phyloP scores from a whole-genome alignment of 2,888 invertebrate genomes.

The Spodoptera exigua region DNA sequence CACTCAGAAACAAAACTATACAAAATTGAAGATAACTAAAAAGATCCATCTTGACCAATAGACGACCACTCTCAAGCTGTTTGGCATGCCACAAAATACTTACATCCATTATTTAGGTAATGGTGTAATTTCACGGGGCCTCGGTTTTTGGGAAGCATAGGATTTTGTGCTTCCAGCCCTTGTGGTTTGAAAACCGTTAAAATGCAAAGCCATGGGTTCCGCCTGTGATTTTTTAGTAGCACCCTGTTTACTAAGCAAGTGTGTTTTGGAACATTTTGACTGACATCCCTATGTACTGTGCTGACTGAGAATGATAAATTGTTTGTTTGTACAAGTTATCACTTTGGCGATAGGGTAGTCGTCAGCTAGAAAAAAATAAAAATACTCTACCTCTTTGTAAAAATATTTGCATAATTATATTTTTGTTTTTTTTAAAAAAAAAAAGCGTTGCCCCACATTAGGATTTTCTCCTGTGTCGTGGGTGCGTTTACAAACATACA shows the following conservation, averaged over 20 bases:
- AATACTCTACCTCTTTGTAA: no score
- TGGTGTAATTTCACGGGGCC: conserved; percentile 56
- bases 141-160: conserved; percentile 30
- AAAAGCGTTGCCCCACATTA: no score
- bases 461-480: no score
- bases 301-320: no score
- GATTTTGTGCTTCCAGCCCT: conserved; percentile 23
- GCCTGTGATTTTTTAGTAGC: conserved; percentile 51
- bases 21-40: no score
- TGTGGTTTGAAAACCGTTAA: conserved; percentile 49
- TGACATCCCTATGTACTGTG: conserved; percentile 5
- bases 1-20: no score
- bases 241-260: conserved; percentile 11
- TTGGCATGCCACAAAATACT: conserved; percentile 1
- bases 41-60: no score
- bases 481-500: no score
- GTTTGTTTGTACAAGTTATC: not conserved
- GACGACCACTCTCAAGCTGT: not conserved
- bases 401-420: no score
- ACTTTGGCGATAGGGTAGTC: not conserved
- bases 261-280: conserved; percentile 34
- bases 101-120: conserved; percentile 41
- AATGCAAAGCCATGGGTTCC: conserved; percentile 50
- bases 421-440: no score
- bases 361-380: not conserved